These are phyloP conservation scores for Sternotherus odoratus DNA, from an alignment of 2,797 vertebrate species.

Conservation along the genomic window DNA sequence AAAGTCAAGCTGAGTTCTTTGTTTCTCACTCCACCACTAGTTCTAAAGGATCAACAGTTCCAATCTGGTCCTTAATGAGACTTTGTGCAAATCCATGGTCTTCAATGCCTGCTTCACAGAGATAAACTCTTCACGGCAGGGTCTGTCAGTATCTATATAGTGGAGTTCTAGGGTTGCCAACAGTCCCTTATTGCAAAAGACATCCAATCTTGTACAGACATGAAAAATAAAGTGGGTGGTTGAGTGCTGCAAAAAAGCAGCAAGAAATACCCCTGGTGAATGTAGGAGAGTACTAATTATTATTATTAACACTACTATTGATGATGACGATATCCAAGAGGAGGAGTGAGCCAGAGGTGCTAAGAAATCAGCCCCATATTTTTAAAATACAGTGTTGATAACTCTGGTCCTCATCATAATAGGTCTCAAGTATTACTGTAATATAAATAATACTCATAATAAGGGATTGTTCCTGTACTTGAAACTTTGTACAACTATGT, in stretches of 20 bases:
- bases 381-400: not conserved
- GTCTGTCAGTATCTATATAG: not conserved
- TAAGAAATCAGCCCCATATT: not conserved
- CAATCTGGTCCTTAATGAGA: not conserved
- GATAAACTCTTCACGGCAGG: not conserved
- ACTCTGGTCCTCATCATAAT: not conserved
- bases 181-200: not conserved
- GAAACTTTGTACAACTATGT: not conserved
- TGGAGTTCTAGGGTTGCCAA: not conserved
- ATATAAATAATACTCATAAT: not conserved
- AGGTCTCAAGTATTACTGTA: not conserved
- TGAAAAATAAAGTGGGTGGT: no score
- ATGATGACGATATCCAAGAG: not conserved
- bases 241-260: not conserved
- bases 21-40: not conserved
- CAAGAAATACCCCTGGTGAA: not conserved
- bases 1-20: not conserved
- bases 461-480: not conserved
- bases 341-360: not conserved
- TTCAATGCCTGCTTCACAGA: not conserved
- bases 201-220: no score
- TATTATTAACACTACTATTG: not conserved
- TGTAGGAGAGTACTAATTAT: not conserved
- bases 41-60: not conserved
- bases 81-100: not conserved